A percentile compares a stretch with the other conserved stretches of the same genome.
Conservation (phyloP, 2,113 vertebrate species). For the Trogon surrucura region DNA sequence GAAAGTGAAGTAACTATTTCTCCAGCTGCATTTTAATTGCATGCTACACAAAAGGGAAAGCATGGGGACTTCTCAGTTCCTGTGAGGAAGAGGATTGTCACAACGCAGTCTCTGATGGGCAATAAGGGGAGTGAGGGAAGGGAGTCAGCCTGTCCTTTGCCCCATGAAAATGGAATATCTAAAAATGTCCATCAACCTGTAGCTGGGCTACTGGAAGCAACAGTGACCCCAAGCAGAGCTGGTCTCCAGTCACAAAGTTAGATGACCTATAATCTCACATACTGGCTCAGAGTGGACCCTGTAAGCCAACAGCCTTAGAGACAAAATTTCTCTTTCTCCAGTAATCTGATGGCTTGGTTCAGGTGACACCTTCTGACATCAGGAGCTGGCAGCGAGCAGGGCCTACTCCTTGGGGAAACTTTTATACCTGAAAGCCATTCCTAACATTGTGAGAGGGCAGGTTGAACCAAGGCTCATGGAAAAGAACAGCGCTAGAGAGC, state of each 20-base stretch:
- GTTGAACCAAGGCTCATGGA: background rate
- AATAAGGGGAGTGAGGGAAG: background rate
- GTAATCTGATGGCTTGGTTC: background rate
- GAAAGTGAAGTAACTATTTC: background rate
- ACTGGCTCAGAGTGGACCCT: background rate
- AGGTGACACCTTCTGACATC: background rate
- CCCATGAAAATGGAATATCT: background rate
- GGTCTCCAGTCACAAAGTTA: background rate
- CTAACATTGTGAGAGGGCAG: background rate
- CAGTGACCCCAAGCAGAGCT: background rate
- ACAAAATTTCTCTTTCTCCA: background rate
- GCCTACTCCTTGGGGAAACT: background rate
- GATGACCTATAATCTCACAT: background rate
- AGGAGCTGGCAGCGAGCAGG: background rate
- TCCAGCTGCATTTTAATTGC: slow-evolving; percentile 2
- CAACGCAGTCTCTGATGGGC: background rate
- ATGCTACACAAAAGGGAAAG: slow-evolving; percentile 5
- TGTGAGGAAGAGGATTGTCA: slow-evolving; percentile 20
- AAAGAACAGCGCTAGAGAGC: background rate
- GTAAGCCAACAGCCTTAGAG: background rate
- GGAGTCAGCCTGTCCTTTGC: background rate
- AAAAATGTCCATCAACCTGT: background rate
- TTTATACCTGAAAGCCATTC: background rate
- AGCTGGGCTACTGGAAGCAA: background rate
- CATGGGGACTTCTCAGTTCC: background rate